phyloP scores from a whole-genome alignment of 1,140 invertebrate genomes.

The Pectinophora gossypiella region DNA sequence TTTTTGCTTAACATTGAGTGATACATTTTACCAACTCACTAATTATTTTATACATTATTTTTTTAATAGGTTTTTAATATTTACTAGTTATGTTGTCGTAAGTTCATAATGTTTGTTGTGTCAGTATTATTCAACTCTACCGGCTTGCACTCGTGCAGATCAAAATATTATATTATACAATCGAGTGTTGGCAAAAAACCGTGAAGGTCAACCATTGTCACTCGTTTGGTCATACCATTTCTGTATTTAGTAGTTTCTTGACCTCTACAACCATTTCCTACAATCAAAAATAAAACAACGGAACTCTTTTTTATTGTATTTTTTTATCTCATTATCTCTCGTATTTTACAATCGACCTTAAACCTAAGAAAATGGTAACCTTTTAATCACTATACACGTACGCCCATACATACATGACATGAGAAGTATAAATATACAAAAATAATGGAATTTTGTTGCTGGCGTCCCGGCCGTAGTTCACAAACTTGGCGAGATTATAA shows the following conservation, averaged over 20 bases:
- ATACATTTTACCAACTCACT: too few species aligned
- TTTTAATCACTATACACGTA: conserved; percentile 67
- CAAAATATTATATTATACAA: conserved; percentile 26
- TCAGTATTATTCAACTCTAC: background rate
- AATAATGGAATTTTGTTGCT: conserved; percentile 45
- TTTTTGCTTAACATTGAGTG: too few species aligned
- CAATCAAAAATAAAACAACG: conserved; percentile 28
- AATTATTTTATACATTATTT: too few species aligned
- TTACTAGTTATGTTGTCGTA: too few species aligned
- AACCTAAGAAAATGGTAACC: conserved; percentile 67
- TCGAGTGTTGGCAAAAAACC: conserved; percentile 8
- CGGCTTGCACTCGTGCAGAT: conserved; percentile 16
- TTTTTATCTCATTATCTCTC: conserved; percentile 45
- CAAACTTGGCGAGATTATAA: conserved; percentile 49
- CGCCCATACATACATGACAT: conserved; percentile 63
- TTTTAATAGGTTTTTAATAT: too few species aligned
- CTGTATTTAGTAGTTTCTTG: conserved; percentile 8
- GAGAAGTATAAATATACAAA: conserved; percentile 60
- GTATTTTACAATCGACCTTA: conserved; percentile 61
- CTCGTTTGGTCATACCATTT: conserved; percentile 12
- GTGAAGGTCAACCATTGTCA: conserved; percentile 36
- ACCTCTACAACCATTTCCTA: conserved; percentile 15
- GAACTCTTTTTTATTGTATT: conserved; percentile 23
- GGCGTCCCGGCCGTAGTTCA: conserved; percentile 53
- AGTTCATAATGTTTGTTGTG: background rate